Base-by-base conservation (phyloP, 2,797 vertebrate genomes). In the Gymnocypris eckloni region DNA sequence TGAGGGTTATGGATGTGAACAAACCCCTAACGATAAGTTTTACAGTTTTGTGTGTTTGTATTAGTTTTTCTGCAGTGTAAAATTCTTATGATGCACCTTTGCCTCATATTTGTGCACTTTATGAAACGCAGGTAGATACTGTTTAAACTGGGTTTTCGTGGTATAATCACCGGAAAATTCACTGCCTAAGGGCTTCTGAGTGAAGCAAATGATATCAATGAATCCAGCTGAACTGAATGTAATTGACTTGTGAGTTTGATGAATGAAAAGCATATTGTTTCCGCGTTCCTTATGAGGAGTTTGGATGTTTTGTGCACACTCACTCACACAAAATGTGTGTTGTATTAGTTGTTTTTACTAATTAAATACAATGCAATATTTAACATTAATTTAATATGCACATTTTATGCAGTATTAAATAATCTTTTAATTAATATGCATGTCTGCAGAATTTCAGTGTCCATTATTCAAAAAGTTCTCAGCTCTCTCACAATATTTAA, bases 141-240 rank as follows among this genome's bases (percentile, higher is more conserved):
- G 5, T 61, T 43, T 11, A 79, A 87, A 82, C n/a, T 84, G 67
- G 77, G 86, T 81, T 83, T 83, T 43, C 18, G 4, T 73, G 70
- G 16, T 43, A 59, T 59, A 73, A 61, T 28, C 72, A 41, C 83
- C 84, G 87, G 64, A 70, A 87, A 80, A 73, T 61, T 45, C 69
- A 48, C 33, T 61, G 50, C 82, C 87, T 16, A 3, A 64, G 71
- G 87, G 54, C 48, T 66, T 25, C 64, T 37, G 78, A 79, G 66
- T 66, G 56, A 85, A 87, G 81, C 81, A 83, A 73, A 83, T 87
- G n/a, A 76, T 22, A 84, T 90, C 61, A 82, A 37, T 79, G 73
- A 72, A 86, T 77, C 20, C 82, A 59, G 72, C 59, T 28, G 56
- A 48, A 77, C 25, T n/a, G 37, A 83, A 48, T 83, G 20, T 56